Conservation (phyloP, 1,140 invertebrate species). For the Trissolcus basalis region DNA sequence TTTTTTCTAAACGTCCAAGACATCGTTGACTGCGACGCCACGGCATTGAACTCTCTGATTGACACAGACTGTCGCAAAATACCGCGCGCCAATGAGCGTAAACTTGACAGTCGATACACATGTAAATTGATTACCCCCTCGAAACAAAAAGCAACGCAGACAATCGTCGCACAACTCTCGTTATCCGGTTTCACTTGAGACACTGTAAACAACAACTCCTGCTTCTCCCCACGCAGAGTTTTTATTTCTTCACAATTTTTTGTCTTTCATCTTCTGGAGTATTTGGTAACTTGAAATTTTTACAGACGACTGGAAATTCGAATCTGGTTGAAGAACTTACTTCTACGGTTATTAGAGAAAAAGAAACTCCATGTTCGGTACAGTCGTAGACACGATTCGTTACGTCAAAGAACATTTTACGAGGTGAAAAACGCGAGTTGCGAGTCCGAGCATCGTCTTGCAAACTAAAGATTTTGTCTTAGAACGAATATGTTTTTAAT, state of each 20-base stretch:
- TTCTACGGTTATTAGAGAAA: constrained; percentile 40
- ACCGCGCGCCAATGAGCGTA: background rate
- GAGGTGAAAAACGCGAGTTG: constrained; percentile 26
- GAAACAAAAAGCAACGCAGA: background rate
- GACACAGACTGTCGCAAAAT: background rate
- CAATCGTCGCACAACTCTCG: background rate
- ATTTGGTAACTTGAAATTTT: background rate
- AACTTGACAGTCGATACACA: constrained; percentile 11
- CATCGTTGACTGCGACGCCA: background rate
- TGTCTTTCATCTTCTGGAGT: background rate
- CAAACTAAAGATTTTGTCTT: constrained; percentile 46
- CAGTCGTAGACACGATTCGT: constrained; percentile 43
- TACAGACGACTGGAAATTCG: background rate
- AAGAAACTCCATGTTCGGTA: constrained; percentile 28
- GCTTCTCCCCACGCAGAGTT: too few relatives aligned
- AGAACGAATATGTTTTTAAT: constrained; percentile 32
- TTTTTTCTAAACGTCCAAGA: background rate
- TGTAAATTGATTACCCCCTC: constrained; percentile 9
- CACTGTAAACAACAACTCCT: too few relatives aligned
- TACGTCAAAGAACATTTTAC: constrained; percentile 40
- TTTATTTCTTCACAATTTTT: background rate
- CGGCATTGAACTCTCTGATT: constrained; percentile 20
- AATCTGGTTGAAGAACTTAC: constrained; percentile 15
- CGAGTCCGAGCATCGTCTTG: constrained; percentile 36
- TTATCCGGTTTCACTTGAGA: too few relatives aligned